Evolutionary conservation across 2,113 vertebrate species (phyloP).

Genomic region (Chaenogobius annularis): DNA sequence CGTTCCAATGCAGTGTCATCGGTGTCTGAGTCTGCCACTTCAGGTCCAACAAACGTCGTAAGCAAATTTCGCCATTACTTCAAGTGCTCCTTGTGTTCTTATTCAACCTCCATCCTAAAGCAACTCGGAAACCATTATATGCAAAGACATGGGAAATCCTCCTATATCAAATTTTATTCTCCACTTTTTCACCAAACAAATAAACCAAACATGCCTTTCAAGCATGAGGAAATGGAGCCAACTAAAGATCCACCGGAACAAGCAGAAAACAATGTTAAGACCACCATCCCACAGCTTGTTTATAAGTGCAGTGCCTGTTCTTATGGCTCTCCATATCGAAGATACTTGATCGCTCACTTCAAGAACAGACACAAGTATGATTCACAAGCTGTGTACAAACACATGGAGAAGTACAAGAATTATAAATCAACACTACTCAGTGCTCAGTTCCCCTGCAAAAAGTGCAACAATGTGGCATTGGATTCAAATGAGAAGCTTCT

Average conservation of each 20-base stretch:
- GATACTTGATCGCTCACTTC: conserved; percentile 48
- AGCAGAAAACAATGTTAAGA: neutral
- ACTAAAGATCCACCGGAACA: neutral
- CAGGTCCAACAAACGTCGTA: conserved; percentile 69
- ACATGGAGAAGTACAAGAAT: conserved; percentile 43
- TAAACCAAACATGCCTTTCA: neutral
- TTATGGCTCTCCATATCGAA: conserved; percentile 20
- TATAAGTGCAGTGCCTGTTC: conserved; percentile 53
- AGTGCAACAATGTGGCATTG: conserved; percentile 83
- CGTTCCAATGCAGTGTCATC: conserved; percentile 64
- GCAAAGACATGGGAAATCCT: conserved; percentile 84
- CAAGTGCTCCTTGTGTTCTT: conserved; percentile 84
- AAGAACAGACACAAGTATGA: conserved; percentile 49
- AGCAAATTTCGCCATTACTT: conserved; percentile 62
- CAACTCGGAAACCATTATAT: conserved; percentile 85
- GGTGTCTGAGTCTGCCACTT: conserved; percentile 72
- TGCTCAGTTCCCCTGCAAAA: conserved; percentile 78
- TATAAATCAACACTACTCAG: conserved; percentile 57
- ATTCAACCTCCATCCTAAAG: conserved; percentile 84
- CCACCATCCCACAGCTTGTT: accelerated
- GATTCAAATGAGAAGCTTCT: conserved; percentile 80
- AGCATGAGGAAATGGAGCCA: conserved; percentile 25
- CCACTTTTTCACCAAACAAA: neutral
- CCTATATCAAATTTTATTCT: conserved; percentile 77
- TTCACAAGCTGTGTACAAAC: neutral